These are phyloP conservation scores for Hydraecia micacea DNA, from an alignment of 2,888 invertebrate species.

Conservation along the genomic window DNA sequence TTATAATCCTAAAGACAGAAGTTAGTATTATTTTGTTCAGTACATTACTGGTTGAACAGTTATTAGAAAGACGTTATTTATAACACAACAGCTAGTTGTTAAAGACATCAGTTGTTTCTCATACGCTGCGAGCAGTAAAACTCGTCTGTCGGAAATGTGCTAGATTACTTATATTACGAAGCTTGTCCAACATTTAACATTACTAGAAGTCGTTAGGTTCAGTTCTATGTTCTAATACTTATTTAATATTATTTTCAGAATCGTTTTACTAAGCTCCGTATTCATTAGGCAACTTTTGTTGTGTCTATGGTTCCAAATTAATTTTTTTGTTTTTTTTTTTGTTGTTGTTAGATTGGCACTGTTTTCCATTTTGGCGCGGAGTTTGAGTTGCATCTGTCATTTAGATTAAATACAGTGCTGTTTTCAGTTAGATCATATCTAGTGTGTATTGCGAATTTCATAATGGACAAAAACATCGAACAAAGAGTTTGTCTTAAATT, in stretches of 20 bases:
- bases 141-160: constrained; percentile 11
- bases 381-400: too few species aligned
- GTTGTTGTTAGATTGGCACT: too few species aligned
- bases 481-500: too few species aligned
- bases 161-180: constrained; percentile 7
- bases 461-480: too few species aligned
- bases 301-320: too few species aligned
- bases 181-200: not conserved
- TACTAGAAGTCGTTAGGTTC: not conserved
- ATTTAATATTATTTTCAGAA: not conserved
- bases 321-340: too few species aligned
- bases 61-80: constrained; percentile 16
- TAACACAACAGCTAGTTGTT: constrained; percentile 12
- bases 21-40: not conserved
- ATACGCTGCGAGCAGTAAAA: constrained; percentile 5
- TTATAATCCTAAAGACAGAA: not conserved
- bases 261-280: too few species aligned
- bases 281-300: too few species aligned
- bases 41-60: not conserved
- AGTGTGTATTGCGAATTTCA: too few species aligned
- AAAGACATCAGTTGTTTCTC: constrained; percentile 26
- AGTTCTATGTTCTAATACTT: not conserved
- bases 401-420: too few species aligned
- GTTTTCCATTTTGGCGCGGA: too few species aligned
- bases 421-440: too few species aligned